Conservation (phyloP, 2,888 invertebrate genomes). For the Ochropacha duplaris region DNA sequence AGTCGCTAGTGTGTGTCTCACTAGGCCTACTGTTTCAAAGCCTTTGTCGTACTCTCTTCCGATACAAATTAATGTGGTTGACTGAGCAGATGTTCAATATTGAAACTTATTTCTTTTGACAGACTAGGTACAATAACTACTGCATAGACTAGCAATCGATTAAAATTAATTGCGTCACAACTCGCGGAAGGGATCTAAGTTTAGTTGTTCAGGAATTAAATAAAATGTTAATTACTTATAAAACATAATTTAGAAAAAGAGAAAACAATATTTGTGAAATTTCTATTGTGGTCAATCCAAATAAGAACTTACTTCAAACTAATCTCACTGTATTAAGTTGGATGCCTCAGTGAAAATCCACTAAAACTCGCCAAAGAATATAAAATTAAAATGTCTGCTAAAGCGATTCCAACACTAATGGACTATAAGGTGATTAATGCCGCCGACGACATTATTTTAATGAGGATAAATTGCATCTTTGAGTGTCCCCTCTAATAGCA, state of each 20-base stretch:
- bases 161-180: too few species aligned
- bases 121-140: background rate
- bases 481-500: conserved; percentile 60
- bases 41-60: conserved; percentile 3
- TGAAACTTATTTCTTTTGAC: background rate
- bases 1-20: background rate
- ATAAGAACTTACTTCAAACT: background rate
- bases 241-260: too few species aligned
- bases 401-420: conserved; percentile 65
- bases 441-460: conserved; percentile 69
- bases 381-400: conserved; percentile 59
- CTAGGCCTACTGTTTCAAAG: background rate
- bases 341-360: background rate
- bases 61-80: background rate
- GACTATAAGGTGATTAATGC: conserved; percentile 72
- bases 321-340: background rate
- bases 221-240: too few species aligned
- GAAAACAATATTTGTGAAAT: too few species aligned
- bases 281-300: too few species aligned
- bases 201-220: too few species aligned
- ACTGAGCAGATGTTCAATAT: background rate
- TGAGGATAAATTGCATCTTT: conserved; percentile 77
- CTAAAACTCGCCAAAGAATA: conserved; percentile 11
- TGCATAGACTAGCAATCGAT: too few species aligned
- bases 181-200: too few species aligned